Evolutionary conservation across 2,113 vertebrate species (phyloP), one percentile per base, ranked within the genome.

Genomic region (Istiophorus platypterus): DNA sequence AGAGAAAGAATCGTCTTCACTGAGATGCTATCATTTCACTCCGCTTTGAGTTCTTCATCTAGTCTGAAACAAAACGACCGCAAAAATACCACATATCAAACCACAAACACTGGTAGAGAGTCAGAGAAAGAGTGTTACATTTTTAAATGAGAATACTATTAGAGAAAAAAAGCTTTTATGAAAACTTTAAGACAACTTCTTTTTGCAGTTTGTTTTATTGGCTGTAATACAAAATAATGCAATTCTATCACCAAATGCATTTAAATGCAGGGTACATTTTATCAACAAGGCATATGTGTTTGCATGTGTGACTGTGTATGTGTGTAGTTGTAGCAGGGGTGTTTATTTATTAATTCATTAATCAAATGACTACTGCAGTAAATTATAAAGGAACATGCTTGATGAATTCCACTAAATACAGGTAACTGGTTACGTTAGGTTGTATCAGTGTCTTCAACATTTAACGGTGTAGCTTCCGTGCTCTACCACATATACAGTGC

Each of bases 11-110:
- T 65, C 42, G 17, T 80, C 56, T 67, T 85, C 72, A 20, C 81
- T 85, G 66, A 84, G 90, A 85, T 89, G 77, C 69, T 91, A 92
- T 94, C 93, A 49, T 79, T 45, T 63, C 56, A 13, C 89, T 91
- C 57, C 85, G 59, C 94, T 92, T 92, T 93, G 91, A 95, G 92
- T 85, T 88, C 84, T 72, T 89, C 88, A 79, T 85, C 83, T 85
- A 39, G 69, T 85, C 85, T 92, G 85, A 92, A 93, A 94, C 94
- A 95, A 96, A 95, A 88, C 59, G 81, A 95, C 95, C 95, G 58
- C 95, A 94, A 88, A 85, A 57, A 76, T 24, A 92, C 95, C 95
- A 91, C 94, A 95, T 72, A 88, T 65, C 7, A 27, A 63, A 93
- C 95, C 95, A 62, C 95, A 95, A 85, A 75, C 81, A 34, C 75